phyloP scores from a whole-genome alignment of 2,797 vertebrate genomes.

The Chromis chromis region DNA sequence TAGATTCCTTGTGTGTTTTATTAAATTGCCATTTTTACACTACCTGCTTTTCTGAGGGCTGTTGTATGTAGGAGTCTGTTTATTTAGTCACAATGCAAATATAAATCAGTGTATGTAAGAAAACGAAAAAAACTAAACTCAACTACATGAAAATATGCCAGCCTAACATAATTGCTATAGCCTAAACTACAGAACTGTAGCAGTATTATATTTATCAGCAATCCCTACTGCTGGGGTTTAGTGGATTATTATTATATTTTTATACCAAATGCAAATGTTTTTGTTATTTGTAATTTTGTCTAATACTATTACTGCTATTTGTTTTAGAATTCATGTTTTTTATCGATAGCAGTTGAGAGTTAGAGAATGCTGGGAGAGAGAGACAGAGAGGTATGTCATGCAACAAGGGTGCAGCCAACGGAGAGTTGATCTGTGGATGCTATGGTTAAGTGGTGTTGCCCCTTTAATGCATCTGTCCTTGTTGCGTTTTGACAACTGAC shows the following conservation, averaged over 20 bases:
- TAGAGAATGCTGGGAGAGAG: background rate
- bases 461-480: slow-evolving; percentile 35
- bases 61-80: background rate
- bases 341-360: background rate
- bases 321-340: too few relatives aligned
- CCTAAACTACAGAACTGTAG: too few relatives aligned
- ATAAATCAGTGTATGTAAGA: background rate
- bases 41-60: background rate
- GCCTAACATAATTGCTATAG: too few relatives aligned
- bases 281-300: too few relatives aligned
- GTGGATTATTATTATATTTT: background rate
- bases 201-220: background rate
- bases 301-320: too few relatives aligned
- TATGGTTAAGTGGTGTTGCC: background rate
- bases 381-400: background rate
- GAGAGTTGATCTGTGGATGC: background rate
- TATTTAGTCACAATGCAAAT: background rate
- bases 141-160: background rate
- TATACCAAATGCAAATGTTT: background rate
- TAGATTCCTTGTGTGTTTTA: background rate
- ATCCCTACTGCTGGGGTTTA: background rate
- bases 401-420: background rate
- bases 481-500: background rate
- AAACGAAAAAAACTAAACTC: background rate
- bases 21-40: background rate